Evolutionary conservation across 2,888 invertebrate species (phyloP), one percentile per base, ranked within the genome.

Genomic region (Plemyria rubiginata): DNA sequence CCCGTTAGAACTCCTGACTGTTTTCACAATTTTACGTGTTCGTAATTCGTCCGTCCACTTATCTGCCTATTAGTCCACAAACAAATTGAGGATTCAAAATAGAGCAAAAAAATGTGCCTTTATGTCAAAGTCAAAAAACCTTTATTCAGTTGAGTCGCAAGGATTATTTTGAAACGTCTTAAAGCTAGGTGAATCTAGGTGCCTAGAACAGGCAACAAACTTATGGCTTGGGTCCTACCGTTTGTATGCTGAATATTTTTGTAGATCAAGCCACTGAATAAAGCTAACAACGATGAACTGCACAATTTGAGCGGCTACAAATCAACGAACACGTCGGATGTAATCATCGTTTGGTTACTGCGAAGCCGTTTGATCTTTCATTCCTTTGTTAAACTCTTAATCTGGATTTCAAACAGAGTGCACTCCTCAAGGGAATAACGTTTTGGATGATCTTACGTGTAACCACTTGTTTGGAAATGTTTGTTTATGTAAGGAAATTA

Each of bases 351-450:
- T 77, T 74, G 71, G 78, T 76, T 76, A 80, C 80, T 82, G 80
- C 70, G 77, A 79, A 80, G 76, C 72, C 82, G 84, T 89, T 89
- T 90, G 88, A 90, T 88, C 87, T 89, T 76, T 57, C 51, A 67
- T 68, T 68, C 71, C 72, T 78, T 78, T 80, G 77, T 80, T 78
- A 77, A 80, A 80, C 77, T 74, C 68, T 68, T 68, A 68, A 68
- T 68, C 67, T 57, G 53, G 50, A 66, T 66, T 69, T 66, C 56
- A 70, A 71, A 64, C 66, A 50, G 15, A 65, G 61, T 64, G 62
- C 62, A 66, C 66, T 68, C 51, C 64, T 67, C 60, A 63, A 57
- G 46, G 65, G 64, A 65, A 65, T 68, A 67, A 70, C 66, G 62
- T 65, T 71, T 54, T 57, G 46, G 60, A 62, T 66, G 64, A 67